Base-by-base conservation (phyloP, 2,888 invertebrate genomes). In the Phlogophora meticulosa region DNA sequence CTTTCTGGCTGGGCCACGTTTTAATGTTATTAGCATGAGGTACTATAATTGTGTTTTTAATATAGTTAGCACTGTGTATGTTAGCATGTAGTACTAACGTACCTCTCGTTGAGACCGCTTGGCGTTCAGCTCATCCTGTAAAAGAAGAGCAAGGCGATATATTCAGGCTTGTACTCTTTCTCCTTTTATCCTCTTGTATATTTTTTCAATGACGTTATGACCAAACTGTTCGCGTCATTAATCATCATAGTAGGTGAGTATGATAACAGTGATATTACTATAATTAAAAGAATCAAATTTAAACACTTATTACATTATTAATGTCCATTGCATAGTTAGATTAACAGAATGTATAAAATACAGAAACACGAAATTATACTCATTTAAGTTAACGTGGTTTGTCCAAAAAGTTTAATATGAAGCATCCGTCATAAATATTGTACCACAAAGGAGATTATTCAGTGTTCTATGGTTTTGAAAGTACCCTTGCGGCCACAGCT, bases 41-140 rank as follows among this genome's bases (percentile, higher is more conserved):
- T 61, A 81, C 60, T 76, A 45, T 2, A 42, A 28, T 36, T 24
- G 24, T 42, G 22, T 55, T 64, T 69, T 58, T 55, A 51, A 49
- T 51, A 62, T 40, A 72, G 66, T 76, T 66, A 76, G 78, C 58
- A 66, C 73, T 59, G 61, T 66, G 72, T 76, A 59, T 68, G 63
- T 68, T 72, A 68, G 62, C 62, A 80, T 78, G 65, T 68, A 66
- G 79, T 80, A 77, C 82, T 63, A 62, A 81, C 82, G 81, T 80
- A 81, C 81, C 82, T 81, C 81, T 71, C 72, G 76, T 59, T 81
- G 82, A 43, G 70, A 61, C 77, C 66, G 81, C 81, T 81, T 81
- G 80, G 66, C 66, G 17, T 66, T 62, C 82, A 72, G 70, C 72
- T 82, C 72, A 82, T 77, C 81, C 81, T 81, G 81, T 38, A 81